Evolutionary conservation across 2,888 invertebrate species (phyloP).

Genomic region (Slavum lentiscoides): DNA sequence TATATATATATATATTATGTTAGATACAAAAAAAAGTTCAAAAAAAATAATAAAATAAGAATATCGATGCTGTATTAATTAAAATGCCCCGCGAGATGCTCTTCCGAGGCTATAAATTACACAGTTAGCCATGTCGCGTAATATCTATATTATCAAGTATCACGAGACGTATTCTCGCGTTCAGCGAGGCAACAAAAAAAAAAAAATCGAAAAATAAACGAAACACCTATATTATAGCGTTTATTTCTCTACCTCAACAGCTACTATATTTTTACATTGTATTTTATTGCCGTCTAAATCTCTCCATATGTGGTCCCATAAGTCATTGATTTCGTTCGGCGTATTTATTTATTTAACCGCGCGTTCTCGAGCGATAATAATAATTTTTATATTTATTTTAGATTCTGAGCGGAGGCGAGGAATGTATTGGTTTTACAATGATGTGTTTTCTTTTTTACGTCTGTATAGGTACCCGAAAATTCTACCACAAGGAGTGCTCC

Average conservation of each 20-base stretch:
- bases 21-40: too few relatives aligned
- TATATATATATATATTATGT: too few relatives aligned
- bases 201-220: not conserved
- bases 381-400: too few relatives aligned
- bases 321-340: slow-evolving; percentile 36
- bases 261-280: slow-evolving; percentile 23
- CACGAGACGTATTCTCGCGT: slow-evolving; percentile 1
- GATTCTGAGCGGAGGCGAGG: too few relatives aligned
- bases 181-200: too few relatives aligned
- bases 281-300: slow-evolving; percentile 31
- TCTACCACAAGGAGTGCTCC: too few relatives aligned
- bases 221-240: not conserved
- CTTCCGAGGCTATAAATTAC: slow-evolving; percentile 17
- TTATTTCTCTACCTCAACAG: slow-evolving; percentile 23
- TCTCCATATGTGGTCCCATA: slow-evolving; percentile 42
- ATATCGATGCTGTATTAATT: too few relatives aligned
- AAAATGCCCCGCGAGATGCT: not conserved
- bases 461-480: too few relatives aligned
- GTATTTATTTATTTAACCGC: slow-evolving; percentile 16
- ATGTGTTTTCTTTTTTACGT: too few relatives aligned
- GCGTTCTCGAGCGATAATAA: not conserved
- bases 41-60: too few relatives aligned
- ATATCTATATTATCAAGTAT: slow-evolving; percentile 22
- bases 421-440: too few relatives aligned
- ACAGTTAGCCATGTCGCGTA: not conserved